Base-by-base conservation (phyloP, 2,888 invertebrate species). In the Tetragonula carbonaria region DNA sequence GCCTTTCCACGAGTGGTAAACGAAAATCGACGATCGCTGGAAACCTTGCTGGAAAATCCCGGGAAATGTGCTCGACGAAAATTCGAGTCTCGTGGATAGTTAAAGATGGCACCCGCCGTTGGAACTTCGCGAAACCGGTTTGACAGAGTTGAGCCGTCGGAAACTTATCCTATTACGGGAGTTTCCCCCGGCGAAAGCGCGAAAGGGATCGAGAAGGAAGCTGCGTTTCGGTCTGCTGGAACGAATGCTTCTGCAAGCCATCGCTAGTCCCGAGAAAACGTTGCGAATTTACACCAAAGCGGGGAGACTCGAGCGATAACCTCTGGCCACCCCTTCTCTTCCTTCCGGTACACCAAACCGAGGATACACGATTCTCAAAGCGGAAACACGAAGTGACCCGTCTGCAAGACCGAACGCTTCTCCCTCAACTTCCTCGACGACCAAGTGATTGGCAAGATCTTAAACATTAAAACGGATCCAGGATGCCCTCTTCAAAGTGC, bases 141-240 rank as follows among this genome's bases (percentile, higher is more conserved):
- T 87, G 38, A 80, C 85, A 86, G 87, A 90, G 86, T 77, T 86
- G 88, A 86, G 77, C 88, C 79, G 86, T 80, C 74, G 80, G 82
- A 88, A 92, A 92, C 91, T 92, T 92, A 92, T 92, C 91, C 92
- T 91, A 92, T 92, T 92, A 92, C 89, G 90, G 91, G 90, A 38
- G 8, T 38, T 38, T 90, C 90, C 87, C 83, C 81, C 65, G 65
- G 38, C 18, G 71, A 33, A 67, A 67, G 33, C 33, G 33, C 33
- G 73, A 62, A 14, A 5, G 18, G 11, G 14, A 21, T 18, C n/a
- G 66, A 0, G 38, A 38, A 2, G 8, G 53, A 23, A 38, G 71
- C 65, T 53, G 62, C 74, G 67, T 53, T 67, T 72, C 74, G 74
- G 63, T 73, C 57, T 63, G 67, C 33, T 63, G 74, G 74, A 74